phyloP scores from a whole-genome alignment of 2,113 vertebrate species.

The Gallinago paraguaiae region DNA sequence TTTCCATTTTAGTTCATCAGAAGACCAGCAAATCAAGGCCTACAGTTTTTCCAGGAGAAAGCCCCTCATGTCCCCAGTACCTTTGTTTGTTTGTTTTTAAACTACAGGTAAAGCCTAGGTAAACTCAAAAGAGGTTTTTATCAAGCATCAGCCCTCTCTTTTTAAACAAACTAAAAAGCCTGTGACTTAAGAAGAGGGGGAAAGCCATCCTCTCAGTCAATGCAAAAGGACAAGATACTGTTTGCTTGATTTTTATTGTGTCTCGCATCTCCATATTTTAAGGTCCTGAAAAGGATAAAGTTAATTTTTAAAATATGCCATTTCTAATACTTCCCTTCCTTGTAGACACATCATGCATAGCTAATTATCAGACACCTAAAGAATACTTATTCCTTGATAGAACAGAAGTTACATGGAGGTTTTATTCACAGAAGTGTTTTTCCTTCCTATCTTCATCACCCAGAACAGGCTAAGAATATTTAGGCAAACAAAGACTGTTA shows the following conservation, averaged over 20 bases:
- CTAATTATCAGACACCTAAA: background rate
- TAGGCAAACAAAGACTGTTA: background rate
- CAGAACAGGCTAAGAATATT: background rate
- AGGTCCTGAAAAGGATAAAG: background rate
- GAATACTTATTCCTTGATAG: background rate
- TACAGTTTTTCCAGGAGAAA: background rate
- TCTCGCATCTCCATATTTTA: background rate
- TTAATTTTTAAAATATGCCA: background rate
- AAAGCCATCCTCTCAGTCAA: background rate
- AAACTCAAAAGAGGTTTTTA: background rate
- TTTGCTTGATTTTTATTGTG: background rate
- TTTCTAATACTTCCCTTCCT: background rate
- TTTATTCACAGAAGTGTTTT: background rate
- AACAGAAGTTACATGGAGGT: background rate
- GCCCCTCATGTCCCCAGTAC: rapidly evolving
- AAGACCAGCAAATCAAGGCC: background rate
- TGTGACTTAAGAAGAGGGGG: background rate
- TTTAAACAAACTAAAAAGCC: background rate
- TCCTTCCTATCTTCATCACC: background rate
- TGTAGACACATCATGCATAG: rapidly evolving
- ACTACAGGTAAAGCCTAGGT: background rate
- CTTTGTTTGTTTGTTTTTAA: background rate
- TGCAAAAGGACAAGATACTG: rapidly evolving
- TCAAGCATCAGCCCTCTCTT: background rate
- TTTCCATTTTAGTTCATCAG: background rate